A percentile compares a stretch with the other conserved stretches of the same genome.
These are phyloP conservation scores for Brienomyrus longianalis DNA, from an alignment of 2,113 vertebrate genomes.

Conservation along the genomic window DNA sequence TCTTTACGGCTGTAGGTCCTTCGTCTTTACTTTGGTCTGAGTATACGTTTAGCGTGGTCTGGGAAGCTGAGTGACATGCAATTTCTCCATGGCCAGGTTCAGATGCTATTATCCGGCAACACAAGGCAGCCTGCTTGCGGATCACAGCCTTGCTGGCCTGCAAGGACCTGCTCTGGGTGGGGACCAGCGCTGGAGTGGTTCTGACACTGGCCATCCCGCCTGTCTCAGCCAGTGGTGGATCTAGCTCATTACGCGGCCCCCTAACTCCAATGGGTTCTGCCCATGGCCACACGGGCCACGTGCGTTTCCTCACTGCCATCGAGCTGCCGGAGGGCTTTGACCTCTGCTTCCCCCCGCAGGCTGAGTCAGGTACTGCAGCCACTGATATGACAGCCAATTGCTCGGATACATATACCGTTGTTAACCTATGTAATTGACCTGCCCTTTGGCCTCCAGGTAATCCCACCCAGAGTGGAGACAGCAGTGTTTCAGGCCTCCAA, in stretches of 20 bases:
- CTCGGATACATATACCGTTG: background rate
- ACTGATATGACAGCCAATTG: constrained; percentile 28
- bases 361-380: constrained; percentile 43
- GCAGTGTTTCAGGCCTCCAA: constrained; percentile 55
- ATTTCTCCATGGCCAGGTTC: constrained; percentile 61
- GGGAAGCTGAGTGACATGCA: background rate
- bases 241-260: constrained; percentile 57
- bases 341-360: constrained; percentile 63
- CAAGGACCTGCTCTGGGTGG: constrained; percentile 91
- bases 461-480: constrained; percentile 57
- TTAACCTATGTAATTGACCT: background rate
- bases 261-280: constrained; percentile 78
- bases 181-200: constrained; percentile 91
- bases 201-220: constrained; percentile 72
- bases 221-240: constrained; percentile 58
- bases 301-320: constrained; percentile 89
- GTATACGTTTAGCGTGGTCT: background rate
- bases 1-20: background rate
- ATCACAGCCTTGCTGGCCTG: constrained; percentile 90
- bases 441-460: constrained; percentile 36
- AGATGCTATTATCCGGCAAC: constrained; percentile 93
- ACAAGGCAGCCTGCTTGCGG: constrained; percentile 90
- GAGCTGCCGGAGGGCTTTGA: constrained; percentile 85
- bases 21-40: background rate
- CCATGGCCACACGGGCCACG: constrained; percentile 93